Evolutionary conservation across 1,140 invertebrate genomes (phyloP), one percentile per base, ranked within the genome.

Genomic region (Drosophila paulistorum): DNA sequence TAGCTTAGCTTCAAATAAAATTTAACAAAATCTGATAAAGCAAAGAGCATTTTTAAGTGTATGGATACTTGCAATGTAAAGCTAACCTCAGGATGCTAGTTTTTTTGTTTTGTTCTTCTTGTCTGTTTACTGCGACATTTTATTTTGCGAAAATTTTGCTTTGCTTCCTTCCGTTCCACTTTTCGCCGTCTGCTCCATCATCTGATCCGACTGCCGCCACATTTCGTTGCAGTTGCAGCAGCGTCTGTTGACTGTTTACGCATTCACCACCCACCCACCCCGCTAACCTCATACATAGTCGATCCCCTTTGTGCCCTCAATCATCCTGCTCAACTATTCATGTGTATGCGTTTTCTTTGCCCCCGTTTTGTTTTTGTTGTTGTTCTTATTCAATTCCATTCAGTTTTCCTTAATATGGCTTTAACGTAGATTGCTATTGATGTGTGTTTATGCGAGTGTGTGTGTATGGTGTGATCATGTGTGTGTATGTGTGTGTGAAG

Each of bases 381-480:
- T 51, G 45, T 11, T 51, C 67, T 42, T 82, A 81, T 86, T 86
- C 79, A 82, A 86, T 82, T 86, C 82, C 83, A 82, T 86, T 85
- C 82, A 86, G 75, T 58, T 82, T 51, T 58, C 79, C 82, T 78
- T 86, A 79, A 79, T 81, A 82, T 76, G 79, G 75, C 71, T 86
- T 86, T 86, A 86, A 81, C 72, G 74, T 74, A 86, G 81, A 81
- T 86, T 78, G 78, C 55, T 67, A 64, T 41, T 17, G 45, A 51
- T 23, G 45, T 51, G 73, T 61, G 9, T 55, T 48, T 45, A 37
- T 23, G 48, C 57, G 59, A 45, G 68, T 61, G 45, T 65, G 45
- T 65, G 64, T 42, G 60, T 55, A 62, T 51, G 5, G 35, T 66
- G 58, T 35, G 35, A 37, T 9, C 9, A 11, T 37, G 20, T 30